A percentile compares a stretch with the other conserved stretches of the same genome.
These are phyloP conservation scores for Thyatira batis DNA, from an alignment of 2,888 invertebrate genomes.

Conservation along the genomic window DNA sequence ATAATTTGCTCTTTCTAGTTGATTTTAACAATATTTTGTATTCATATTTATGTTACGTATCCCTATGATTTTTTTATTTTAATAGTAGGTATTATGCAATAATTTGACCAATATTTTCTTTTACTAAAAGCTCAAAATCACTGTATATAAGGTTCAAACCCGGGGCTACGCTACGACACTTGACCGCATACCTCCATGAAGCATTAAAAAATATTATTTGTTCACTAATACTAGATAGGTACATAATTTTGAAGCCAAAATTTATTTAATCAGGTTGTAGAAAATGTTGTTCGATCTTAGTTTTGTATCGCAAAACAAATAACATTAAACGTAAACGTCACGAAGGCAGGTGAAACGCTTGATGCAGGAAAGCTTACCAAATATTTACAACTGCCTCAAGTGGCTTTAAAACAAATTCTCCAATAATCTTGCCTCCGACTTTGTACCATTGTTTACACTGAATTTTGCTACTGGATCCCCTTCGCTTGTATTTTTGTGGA, in stretches of 20 bases:
- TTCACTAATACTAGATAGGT: background rate
- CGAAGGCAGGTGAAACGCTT: conserved; percentile 62
- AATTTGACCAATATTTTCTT: no score
- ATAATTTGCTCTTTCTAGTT: background rate
- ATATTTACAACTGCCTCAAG: conserved; percentile 78
- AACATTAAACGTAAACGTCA: conserved; percentile 60
- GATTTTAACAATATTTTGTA: background rate
- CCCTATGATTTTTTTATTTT: no score
- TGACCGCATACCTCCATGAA: no score
- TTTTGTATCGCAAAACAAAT: conserved; percentile 52
- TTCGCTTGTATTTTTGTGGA: conserved; percentile 68
- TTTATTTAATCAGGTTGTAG: background rate
- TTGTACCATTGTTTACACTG: conserved; percentile 72
- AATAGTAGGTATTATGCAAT: no score
- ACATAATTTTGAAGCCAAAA: conserved; percentile 1
- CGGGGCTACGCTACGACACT: no score
- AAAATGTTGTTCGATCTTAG: conserved; percentile 19
- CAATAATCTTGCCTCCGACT: conserved; percentile 72
- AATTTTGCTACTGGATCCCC: conserved; percentile 69
- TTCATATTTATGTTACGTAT: no score
- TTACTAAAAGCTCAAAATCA: no score
- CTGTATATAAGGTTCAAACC: no score
- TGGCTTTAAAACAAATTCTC: conserved; percentile 80
- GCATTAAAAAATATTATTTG: background rate
- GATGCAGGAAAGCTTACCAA: conserved; percentile 72